Base-by-base conservation (phyloP, 2,888 invertebrate genomes). In the Panorpa germanica region DNA sequence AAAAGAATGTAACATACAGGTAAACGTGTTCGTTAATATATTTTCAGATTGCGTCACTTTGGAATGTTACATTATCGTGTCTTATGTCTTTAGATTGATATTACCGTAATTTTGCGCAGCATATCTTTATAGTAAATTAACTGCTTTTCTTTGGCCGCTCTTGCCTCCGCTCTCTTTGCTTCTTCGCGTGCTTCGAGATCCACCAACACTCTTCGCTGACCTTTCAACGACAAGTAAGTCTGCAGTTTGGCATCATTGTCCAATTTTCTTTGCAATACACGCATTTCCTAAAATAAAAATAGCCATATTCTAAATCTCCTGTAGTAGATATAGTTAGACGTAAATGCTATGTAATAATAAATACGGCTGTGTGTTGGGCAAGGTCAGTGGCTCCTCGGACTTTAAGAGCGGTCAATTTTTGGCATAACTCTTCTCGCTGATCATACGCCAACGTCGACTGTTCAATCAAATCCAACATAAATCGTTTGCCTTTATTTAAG, bases 401-500 rank as follows among this genome's bases (percentile, higher is more conserved):
- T 39, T 71, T 70, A 30, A 80, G 52, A 0, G 70, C 70, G 25
- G 63, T 57, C 37, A 82, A 61, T 50, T 80, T 81, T 28, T 65
- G 53, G 41, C 65, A 61, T 59, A 69, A 70, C 41, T 71, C 69
- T 43, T 70, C 80, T 34, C 80, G 52, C 49, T 78, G 76, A 46
- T 80, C 80, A 41, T 81, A 83, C 1, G 81, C 76, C 28, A 73
- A 57, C 8, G 76, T 78, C 0, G 82, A 75, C 25, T 76, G 72
- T 45, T 83, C 81, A 35, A 83, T 77, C 13, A 80, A 56, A 41
- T 80, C 77, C 12, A 66, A 62, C 42, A 80, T 71, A 42, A 74
- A 67, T 45, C 69, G 68, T 47, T 81, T 75, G n/a, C 78, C 72
- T 10, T 52, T 47, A 23, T 58, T 57, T 12, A 71, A 48, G 36